Evolutionary conservation across 2,888 invertebrate species (phyloP), one percentile per base, ranked within the genome.

Genomic region (Neoitamus cyanurus): DNA sequence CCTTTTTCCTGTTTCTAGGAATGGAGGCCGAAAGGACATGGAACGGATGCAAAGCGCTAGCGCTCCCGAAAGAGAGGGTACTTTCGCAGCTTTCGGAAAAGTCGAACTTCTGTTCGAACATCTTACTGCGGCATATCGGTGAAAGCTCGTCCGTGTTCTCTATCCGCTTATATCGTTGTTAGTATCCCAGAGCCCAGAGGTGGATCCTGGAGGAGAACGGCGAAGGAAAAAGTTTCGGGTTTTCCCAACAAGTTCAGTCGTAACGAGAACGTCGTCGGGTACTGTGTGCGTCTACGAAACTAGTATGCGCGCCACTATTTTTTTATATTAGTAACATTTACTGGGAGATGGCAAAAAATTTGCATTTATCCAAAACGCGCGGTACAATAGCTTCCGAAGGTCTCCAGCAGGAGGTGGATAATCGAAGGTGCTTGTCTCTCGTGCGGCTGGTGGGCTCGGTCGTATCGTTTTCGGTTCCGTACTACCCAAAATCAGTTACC

Each of bases 211-310:
- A 73, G 31, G 48, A 73, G 28, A 73, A 73, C 31, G 46, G 46
- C 28, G 46, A 48, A 46, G 15, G 58, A 58, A 72, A 73, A 83
- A 83, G 15, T 72, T 83, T 46, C 31, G 31, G 69, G 15, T 82
- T 31, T 82, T 69, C 25, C 34, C 68, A 82, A 69, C 82, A 82
- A 69, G 83, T 89, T 91, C 90, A 91, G 91, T 91, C 89, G 89
- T 89, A 90, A 89, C 90, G 91, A 91, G 91, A 90, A 90, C 91
- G 91, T 91, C 90, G 91, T 90, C 90, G 91, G 91, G 90, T 90
- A 89, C 89, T 90, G 90, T 90, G 89, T 88, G 89, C 89, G 90
- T 88, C 87, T 87, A 58, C 87, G 87, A 85, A 85, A 86, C 83
- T 69, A 75, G 36, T 84, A 31, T 84, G 77, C 84, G 84, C 84